These are phyloP conservation scores for Rhinophrynus dorsalis DNA, from an alignment of 2,797 vertebrate genomes.

Conservation along the genomic window DNA sequence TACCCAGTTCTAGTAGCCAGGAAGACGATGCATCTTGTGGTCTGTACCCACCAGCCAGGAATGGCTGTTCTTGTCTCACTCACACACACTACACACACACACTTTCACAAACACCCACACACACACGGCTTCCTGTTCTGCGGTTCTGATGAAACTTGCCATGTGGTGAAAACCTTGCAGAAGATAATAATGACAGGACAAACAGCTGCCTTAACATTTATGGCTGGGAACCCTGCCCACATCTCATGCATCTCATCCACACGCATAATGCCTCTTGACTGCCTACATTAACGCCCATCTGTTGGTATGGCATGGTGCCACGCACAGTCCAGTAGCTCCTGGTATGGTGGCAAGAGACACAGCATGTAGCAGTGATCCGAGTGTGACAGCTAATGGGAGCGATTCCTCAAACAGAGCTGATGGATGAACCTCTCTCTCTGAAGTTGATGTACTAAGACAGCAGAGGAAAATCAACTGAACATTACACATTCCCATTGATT, in stretches of 20 bases:
- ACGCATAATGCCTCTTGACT: slow-evolving; percentile 46
- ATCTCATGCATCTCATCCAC: slow-evolving; percentile 36
- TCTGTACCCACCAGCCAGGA: too few species aligned
- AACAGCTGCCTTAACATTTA: slow-evolving; percentile 44
- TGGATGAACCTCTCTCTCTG: not conserved
- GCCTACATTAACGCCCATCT: slow-evolving; percentile 47
- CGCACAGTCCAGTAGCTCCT: slow-evolving; percentile 22
- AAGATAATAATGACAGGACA: slow-evolving; percentile 32
- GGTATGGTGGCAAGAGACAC: slow-evolving; percentile 10
- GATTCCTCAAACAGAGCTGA: slow-evolving; percentile 1
- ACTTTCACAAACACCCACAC: too few species aligned
- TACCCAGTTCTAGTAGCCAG: too few species aligned
- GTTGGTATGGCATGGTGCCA: slow-evolving; percentile 31
- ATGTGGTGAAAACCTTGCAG: slow-evolving; percentile 39
- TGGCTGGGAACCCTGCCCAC: slow-evolving; percentile 41
- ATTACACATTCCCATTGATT: too few species aligned
- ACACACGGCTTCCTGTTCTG: slow-evolving; percentile 1
- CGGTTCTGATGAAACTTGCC: not conserved
- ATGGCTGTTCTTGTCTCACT: too few species aligned
- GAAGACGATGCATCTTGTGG: too few species aligned
- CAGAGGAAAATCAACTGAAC: too few species aligned
- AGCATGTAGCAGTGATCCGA: not conserved
- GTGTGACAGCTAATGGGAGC: slow-evolving; percentile 4
- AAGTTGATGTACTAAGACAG: too few species aligned
- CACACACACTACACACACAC: too few species aligned